Conservation (phyloP, 2,797 vertebrate genomes). For the Catamblyrhynchus diadema region DNA sequence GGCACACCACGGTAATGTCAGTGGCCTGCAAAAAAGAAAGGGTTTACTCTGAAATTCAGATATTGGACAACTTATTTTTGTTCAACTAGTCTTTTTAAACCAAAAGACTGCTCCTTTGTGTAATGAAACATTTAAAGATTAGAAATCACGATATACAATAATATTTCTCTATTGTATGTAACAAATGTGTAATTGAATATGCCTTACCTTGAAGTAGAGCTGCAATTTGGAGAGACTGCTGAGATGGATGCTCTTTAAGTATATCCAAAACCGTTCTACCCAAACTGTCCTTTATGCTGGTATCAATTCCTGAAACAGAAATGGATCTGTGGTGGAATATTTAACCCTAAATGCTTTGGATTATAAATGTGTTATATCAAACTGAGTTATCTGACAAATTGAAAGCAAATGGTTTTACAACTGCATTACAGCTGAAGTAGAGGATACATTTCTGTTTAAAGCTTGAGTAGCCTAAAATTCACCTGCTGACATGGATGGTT, state of each 20-base stretch:
- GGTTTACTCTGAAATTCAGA: not conserved
- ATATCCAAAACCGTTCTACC: conserved; percentile 93
- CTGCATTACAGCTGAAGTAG: not conserved
- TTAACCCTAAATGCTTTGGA: not conserved
- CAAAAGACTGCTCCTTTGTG: not conserved
- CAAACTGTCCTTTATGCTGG: conserved; percentile 87
- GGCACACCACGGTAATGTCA: not conserved
- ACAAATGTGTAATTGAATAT: not conserved
- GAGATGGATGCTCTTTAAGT: conserved; percentile 91
- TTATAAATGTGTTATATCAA: conserved; percentile 16
- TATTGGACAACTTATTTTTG: not conserved
- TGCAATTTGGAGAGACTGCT: conserved; percentile 94
- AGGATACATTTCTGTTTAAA: conserved; percentile 2
- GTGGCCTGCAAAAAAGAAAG: not conserved
- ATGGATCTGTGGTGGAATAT: conserved; percentile 13
- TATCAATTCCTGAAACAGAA: conserved; percentile 87
- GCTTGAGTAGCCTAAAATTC: not conserved
- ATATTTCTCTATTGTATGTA: not conserved
- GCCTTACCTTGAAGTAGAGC: conserved; percentile 88
- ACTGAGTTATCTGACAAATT: not conserved
- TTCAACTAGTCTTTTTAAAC: not conserved
- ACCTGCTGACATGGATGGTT: not conserved
- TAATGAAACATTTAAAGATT: not conserved
- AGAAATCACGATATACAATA: not conserved
- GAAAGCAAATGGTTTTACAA: not conserved